Evolutionary conservation across 2,113 vertebrate species (phyloP), one percentile per base, ranked within the genome.

Genomic region (Lampris incognitus): DNA sequence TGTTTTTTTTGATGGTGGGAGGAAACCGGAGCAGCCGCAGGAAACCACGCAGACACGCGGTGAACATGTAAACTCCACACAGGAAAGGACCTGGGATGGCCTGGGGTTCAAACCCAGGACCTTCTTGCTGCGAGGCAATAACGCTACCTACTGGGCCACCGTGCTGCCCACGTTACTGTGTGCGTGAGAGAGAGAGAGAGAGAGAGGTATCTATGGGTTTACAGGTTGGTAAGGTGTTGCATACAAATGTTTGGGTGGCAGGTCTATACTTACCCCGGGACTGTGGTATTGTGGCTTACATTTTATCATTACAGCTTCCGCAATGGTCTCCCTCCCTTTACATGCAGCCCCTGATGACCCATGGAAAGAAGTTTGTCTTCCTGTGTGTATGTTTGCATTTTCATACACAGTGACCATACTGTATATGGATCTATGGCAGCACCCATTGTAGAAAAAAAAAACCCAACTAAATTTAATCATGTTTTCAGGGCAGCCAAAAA

Each of bases 271-370:
- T 74, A 79, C 74, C 52, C 69, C 41, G 66, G 54, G 65, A 57
- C 58, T 62, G 69, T 54, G 76, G 76, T 57, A 8, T 71, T 71
- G 69, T 50, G 79, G 82, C 68, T 59, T 42, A 39, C 57, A 10
- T 87, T 82, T 88, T 82, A 84, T 89, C 72, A 36, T 77, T 69
- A 73, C 5, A 83, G 85, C 68, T 87, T 81, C 72, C 39, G 39
- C 11, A n/a, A 65, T 64, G 68, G 66, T 78, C 41, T n/a, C 9
- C 52, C 37, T 78, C 59, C 13, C 66, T 72, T 66, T 80, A 66
- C 68, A 49, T 68, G 54, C 61, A 64, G 72, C 52, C 72, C 65
- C 64, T 67, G 37, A 57, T 66, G 72, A 84, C 56, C 76, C 69
- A 76, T 51, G 60, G 59, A 75, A 2, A 36, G 5, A 42, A 65